phyloP scores from a whole-genome alignment of 2,113 vertebrate species.

The Oryzias curvinotus region DNA sequence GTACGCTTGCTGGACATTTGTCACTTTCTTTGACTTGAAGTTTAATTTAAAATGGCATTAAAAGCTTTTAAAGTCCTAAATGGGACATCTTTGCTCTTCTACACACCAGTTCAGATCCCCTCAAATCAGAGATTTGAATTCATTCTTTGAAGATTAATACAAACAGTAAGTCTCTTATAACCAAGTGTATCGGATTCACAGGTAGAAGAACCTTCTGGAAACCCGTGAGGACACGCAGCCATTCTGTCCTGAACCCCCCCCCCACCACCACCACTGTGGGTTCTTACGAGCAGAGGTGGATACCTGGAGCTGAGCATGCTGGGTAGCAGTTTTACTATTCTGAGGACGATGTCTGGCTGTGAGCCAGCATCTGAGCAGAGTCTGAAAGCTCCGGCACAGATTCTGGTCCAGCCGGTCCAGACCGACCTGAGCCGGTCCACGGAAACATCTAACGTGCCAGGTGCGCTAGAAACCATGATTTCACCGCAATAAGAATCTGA shows the following conservation, averaged over 20 bases:
- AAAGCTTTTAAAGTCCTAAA: too few species aligned
- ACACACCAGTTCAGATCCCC: too few species aligned
- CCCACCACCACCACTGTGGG: constrained; percentile 48
- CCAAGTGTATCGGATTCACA: too few species aligned
- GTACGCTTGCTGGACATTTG: too few species aligned
- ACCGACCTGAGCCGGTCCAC: constrained; percentile 25
- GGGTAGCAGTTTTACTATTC: constrained; percentile 79
- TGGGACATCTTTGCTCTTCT: too few species aligned
- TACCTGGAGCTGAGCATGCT: constrained; percentile 73
- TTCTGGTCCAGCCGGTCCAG: constrained; percentile 19
- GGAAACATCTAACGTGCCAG: constrained; percentile 65
- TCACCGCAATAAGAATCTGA: constrained; percentile 57
- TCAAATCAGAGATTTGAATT: too few species aligned
- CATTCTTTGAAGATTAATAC: too few species aligned
- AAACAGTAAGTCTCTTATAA: too few species aligned
- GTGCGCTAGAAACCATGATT: constrained; percentile 66
- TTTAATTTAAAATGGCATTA: too few species aligned
- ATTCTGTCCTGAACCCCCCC: constrained; percentile 22
- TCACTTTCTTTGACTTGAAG: too few species aligned
- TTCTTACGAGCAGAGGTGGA: constrained; percentile 72
- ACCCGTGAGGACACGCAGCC: constrained; percentile 16
- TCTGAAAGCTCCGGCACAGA: constrained; percentile 35
- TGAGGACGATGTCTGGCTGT: constrained; percentile 76
- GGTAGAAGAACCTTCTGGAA: background rate
- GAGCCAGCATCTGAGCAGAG: constrained; percentile 32